phyloP scores from a whole-genome alignment of 2,113 vertebrate genomes.

The Panthera uncia region DNA sequence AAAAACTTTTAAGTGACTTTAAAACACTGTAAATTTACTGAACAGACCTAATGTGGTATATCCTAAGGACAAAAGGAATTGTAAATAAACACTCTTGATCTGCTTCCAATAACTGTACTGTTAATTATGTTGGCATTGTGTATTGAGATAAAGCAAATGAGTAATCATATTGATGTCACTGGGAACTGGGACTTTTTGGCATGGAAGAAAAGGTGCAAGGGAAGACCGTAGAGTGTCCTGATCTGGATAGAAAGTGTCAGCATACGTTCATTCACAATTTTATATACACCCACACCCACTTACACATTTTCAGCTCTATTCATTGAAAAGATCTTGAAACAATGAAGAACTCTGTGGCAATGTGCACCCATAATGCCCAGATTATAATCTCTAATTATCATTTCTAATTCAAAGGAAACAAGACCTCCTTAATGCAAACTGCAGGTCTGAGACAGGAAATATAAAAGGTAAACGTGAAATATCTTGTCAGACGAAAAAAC shows the following conservation, averaged over 20 bases:
- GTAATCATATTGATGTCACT: not conserved
- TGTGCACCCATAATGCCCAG: not conserved
- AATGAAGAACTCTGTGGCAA: not conserved
- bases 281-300: not conserved
- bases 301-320: not conserved
- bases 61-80: not conserved
- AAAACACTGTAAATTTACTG: not conserved
- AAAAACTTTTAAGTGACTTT: not conserved
- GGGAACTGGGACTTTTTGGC: not conserved
- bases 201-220: not conserved
- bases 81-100: not conserved
- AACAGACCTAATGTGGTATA: not conserved
- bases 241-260: not conserved
- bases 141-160: not conserved
- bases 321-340: not conserved
- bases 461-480: not conserved
- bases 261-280: not conserved
- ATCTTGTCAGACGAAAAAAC: not conserved
- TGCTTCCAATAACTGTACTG: not conserved
- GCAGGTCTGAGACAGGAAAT: not conserved
- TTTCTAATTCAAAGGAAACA: not conserved
- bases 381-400: constrained; percentile 30
- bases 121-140: not conserved
- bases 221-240: not conserved
- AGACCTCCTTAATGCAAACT: not conserved